Percentiles rank a stretch among this genome's conserved stretches.
Evolutionary conservation across 2,888 invertebrate species (phyloP).

Genomic region (Orgyia antiqua): DNA sequence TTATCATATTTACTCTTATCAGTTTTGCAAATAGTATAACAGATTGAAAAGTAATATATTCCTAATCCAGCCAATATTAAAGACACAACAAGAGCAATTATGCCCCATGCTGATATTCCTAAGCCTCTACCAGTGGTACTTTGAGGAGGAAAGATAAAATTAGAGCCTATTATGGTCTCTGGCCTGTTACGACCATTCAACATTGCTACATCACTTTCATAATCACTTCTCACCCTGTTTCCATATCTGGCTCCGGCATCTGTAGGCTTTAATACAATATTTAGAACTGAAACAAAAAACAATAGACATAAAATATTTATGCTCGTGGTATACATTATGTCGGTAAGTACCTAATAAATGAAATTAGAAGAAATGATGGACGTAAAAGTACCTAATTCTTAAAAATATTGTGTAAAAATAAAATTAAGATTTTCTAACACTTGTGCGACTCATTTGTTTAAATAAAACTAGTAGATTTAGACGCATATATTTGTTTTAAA

Average conservation of each 20-base stretch:
- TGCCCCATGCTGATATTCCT: conserved; percentile 82
- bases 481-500: too few relatives aligned
- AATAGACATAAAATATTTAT: neutral
- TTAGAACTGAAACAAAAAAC: conserved; percentile 40
- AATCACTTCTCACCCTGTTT: conserved; percentile 23
- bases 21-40: conserved; percentile 80
- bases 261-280: conserved; percentile 30
- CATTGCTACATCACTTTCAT: conserved; percentile 25
- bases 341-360: neutral
- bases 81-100: conserved; percentile 73
- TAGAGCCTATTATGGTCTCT: conserved; percentile 38
- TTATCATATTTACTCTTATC: conserved; percentile 73
- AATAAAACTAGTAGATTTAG: too few relatives aligned
- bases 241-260: conserved; percentile 22
- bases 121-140: conserved; percentile 47
- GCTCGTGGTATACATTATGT: too few relatives aligned
- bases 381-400: too few relatives aligned
- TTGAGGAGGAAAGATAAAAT: conserved; percentile 40
- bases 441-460: too few relatives aligned
- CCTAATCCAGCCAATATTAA: conserved; percentile 72
- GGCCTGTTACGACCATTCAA: conserved; percentile 28
- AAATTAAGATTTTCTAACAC: too few relatives aligned
- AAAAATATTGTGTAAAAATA: too few relatives aligned
- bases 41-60: conserved; percentile 81
- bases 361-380: too few relatives aligned